Evolutionary conservation across 2,113 vertebrate species (phyloP).

Genomic region (Microtus montanus): DNA sequence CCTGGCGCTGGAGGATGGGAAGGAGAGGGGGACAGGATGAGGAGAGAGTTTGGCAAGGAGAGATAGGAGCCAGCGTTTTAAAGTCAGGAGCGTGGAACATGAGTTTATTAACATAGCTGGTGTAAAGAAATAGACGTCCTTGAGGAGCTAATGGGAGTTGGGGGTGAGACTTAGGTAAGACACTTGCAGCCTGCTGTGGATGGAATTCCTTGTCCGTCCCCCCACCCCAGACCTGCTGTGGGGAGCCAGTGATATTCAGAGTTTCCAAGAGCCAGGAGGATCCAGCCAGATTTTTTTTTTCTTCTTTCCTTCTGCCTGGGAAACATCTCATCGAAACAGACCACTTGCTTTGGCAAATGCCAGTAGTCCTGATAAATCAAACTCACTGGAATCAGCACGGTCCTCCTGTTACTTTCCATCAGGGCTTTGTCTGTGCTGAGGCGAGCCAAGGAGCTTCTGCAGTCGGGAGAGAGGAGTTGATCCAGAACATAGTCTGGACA

Average conservation of each 20-base stretch:
- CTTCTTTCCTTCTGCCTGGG: slow-evolving; percentile 61
- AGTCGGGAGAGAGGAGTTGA: background rate
- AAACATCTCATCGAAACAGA: slow-evolving; percentile 74
- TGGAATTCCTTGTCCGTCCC: background rate
- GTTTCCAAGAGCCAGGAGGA: slow-evolving; percentile 35
- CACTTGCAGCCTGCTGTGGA: background rate
- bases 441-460: slow-evolving; percentile 57
- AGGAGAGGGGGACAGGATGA: background rate
- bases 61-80: background rate
- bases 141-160: background rate
- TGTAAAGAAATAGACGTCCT: slow-evolving; percentile 9
- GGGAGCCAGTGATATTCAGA: slow-evolving; percentile 47
- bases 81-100: background rate
- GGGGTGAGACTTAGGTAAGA: background rate
- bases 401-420: slow-evolving; percentile 71
- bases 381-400: slow-evolving; percentile 66
- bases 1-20: slow-evolving; percentile 30
- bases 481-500: slow-evolving; percentile 48
- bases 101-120: slow-evolving; percentile 37
- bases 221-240: background rate
- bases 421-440: slow-evolving; percentile 68
- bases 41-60: slow-evolving; percentile 38
- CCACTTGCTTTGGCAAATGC: slow-evolving; percentile 71
- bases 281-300: slow-evolving; percentile 55
- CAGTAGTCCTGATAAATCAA: slow-evolving; percentile 77